Base-by-base conservation (phyloP, 2,113 vertebrate species). In the Callipepla squamata region DNA sequence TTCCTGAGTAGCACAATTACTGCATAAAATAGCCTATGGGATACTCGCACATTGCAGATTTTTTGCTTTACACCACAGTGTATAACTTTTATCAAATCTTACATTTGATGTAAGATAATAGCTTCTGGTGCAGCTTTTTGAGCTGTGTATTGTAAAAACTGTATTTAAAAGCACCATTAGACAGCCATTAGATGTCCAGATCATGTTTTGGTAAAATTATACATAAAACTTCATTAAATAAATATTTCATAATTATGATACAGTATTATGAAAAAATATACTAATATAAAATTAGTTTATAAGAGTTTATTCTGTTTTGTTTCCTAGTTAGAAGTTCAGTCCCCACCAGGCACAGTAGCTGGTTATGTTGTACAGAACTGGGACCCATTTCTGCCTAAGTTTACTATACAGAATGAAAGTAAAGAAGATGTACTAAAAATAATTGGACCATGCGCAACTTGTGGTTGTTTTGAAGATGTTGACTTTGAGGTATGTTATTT, bases 381-480 rank as follows among this genome's bases (percentile, higher is more conserved):
- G 98, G 96, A 98, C 81, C 98, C 98, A 30, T 97, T 98, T 82
- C 89, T 97, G 84, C 98, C 98, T 48, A 98, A 97, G 80, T 98
- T 98, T 79, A 96, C 97, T 53, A 97, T 98, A 89, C 97, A 97
- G 93, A 98, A 98, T 86, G 94, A 97, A 80, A 97, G 96, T 80
- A 97, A 96, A 96, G 97, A 98, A 97, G 97, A 98, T 79, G 94
- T 98, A 68, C 92, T 98, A 87, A 98, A 97, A 95, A 97, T 98
- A 81, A 85, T 97, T 89, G 98, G 98, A 45, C 98, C 98, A 48
- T 98, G 66, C 76, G 76, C 94, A 82, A 97, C 97, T 30, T 98
- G 97, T 91, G 97, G 98, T 72, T 98, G 98, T 92, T 98, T 98
- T 85, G 97, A 97, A 2, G 97, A 98, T 87, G 97, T 98, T 95